Conservation (phyloP, 2,888 invertebrate species). For the Resseliella maxima region DNA sequence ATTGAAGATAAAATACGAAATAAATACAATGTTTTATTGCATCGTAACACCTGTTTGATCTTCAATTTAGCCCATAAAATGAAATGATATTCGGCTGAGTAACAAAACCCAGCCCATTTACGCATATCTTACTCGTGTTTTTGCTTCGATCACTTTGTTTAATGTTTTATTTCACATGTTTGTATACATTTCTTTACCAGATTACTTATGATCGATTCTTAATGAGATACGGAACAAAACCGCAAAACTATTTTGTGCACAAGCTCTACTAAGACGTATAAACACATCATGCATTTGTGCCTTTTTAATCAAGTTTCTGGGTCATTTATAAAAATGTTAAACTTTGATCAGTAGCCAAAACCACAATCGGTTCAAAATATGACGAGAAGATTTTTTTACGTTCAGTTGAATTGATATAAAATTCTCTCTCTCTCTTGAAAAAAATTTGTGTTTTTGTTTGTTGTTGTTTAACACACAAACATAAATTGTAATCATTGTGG, state of each 20-base stretch:
- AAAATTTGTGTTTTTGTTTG: not conserved
- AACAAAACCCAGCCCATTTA: not conserved
- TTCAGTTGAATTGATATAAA: too few species aligned
- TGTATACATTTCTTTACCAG: too few species aligned
- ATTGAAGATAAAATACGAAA: not conserved
- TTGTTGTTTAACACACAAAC: not conserved
- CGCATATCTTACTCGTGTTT: too few species aligned
- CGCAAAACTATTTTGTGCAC: not conserved
- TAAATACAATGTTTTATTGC: conserved; percentile 44
- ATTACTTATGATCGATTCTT: not conserved
- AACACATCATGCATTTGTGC: not conserved
- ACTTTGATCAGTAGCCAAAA: not conserved
- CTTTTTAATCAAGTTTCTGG: not conserved
- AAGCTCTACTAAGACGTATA: not conserved
- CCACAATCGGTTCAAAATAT: not conserved
- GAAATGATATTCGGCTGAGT: not conserved
- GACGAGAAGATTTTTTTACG: too few species aligned
- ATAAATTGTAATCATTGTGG: not conserved
- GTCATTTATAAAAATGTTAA: not conserved
- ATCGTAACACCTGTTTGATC: conserved; percentile 51
- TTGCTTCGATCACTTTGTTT: not conserved
- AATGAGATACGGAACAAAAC: conserved; percentile 1
- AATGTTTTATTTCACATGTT: not conserved
- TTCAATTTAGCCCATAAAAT: not conserved
- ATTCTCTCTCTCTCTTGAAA: not conserved